Percentiles rank a stretch among this genome's conserved stretches.
Evolutionary conservation across 37 sponge, comb jelly and placozoan species (phyloP).

Genomic region (Spongilla lacustris): DNA sequence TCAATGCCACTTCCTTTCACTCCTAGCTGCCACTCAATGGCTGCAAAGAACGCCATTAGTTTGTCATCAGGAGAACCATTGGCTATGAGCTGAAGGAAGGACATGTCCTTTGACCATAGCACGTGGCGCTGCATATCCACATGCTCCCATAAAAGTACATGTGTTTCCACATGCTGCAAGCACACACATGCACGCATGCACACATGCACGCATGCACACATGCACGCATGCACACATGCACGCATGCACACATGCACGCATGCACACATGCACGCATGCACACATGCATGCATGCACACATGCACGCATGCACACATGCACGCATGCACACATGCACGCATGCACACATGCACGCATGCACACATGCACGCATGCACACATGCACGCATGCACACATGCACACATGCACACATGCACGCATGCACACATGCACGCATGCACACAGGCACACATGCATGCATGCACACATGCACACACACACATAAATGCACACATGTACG

Average conservation of each 20-base stretch:
- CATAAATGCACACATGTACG: not conserved
- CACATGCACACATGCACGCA: not conserved
- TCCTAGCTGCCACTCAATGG: constrained; percentile 37
- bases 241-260: no score
- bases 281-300: no score
- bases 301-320: no score
- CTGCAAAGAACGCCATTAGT: constrained; percentile 37
- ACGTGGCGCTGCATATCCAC: no score
- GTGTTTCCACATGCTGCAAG: not conserved
- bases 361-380: not conserved
- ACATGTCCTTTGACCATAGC: not conserved
- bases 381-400: no score
- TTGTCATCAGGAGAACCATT: not conserved
- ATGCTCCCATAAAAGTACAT: no score
- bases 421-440: not conserved
- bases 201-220: not conserved
- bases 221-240: no score
- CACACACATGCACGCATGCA: not conserved
- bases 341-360: not conserved
- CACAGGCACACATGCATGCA: not conserved
- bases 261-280: no score
- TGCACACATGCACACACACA: not conserved
- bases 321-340: no score
- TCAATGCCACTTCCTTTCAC: constrained; percentile 13
- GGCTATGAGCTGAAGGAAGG: constrained; percentile 15